phyloP scores from a whole-genome alignment of 2,113 vertebrate genomes.

The Pomatorhinus ruficollis region DNA sequence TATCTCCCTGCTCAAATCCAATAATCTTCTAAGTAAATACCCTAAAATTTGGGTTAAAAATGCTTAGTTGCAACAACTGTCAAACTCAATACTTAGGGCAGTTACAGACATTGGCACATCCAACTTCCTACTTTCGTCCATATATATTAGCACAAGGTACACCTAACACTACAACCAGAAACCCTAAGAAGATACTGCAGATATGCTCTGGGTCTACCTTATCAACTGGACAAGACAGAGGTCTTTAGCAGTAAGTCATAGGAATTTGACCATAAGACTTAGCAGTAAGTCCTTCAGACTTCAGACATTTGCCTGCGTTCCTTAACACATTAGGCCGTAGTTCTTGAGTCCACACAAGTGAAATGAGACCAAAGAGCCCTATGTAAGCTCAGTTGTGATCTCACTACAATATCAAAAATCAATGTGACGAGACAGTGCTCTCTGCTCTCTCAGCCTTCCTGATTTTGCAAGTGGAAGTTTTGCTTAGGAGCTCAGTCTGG shows the following conservation, averaged over 20 bases:
- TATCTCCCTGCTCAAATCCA: background rate
- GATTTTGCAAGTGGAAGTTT: background rate
- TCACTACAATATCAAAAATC: background rate
- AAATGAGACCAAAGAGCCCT: background rate
- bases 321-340: background rate
- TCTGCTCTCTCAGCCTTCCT: background rate
- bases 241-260: background rate
- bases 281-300: background rate
- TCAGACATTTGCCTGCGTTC: background rate
- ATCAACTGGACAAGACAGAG: background rate
- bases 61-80: background rate
- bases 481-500: background rate
- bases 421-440: background rate
- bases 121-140: background rate
- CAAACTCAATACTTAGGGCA: background rate
- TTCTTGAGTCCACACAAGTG: rapidly evolving
- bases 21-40: background rate
- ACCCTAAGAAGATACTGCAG: background rate
- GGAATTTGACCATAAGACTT: background rate
- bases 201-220: background rate
- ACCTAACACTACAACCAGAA: background rate
- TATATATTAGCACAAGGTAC: background rate
- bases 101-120: background rate
- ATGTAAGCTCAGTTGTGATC: background rate
- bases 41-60: background rate